Evolutionary conservation across 2,888 invertebrate genomes (phyloP), one percentile per base, ranked within the genome.

Genomic region (Quadroppia sp.): DNA sequence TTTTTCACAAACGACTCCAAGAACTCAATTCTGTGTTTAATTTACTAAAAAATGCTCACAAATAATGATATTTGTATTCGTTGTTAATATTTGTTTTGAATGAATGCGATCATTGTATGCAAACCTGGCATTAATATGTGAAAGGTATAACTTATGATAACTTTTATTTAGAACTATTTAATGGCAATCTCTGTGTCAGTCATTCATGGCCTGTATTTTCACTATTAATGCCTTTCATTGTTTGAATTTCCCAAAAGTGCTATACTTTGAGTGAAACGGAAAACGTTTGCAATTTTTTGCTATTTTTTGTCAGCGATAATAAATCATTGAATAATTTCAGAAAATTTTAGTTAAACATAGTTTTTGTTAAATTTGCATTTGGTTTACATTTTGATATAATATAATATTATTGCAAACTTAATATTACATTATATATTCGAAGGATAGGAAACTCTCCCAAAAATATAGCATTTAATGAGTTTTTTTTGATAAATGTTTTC

Each of bases 311-410:
- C 36, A 23, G 40, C 40, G 2, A 64, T 64, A n/a, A 64, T 64
- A 64, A 64, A 64, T 64, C 64, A 64, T 64, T 64, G 64, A 64
- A 64, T 64, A 64, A 64, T 64, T 64, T 64, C 11, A 0, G 20
- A 23, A 30, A 64, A 32, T 40, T 64, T 40, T 15, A 40, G 64
- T 64, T 64, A 64, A 64, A 2, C 4, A 32, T 64, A 64, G 64
- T 64, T 64, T 59, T 40, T 6, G 36, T 32, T 64, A 20, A 32
- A 2, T 64, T n/a, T 64, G 13, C 64, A 64, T 7, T 17, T 40
- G 9, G 2, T 64, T 64, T 17, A 23, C 32, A 64, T 40, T 64
- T 64, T 40, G n/a, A 64, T 36, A 23, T 9, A 36, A 36, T 36
- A 36, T 9, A 36, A 36, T 36, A 36, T 36, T 36, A 36, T 4